Conservation (phyloP, 1,140 invertebrate species). For the Lamellibrachia luymesi region DNA sequence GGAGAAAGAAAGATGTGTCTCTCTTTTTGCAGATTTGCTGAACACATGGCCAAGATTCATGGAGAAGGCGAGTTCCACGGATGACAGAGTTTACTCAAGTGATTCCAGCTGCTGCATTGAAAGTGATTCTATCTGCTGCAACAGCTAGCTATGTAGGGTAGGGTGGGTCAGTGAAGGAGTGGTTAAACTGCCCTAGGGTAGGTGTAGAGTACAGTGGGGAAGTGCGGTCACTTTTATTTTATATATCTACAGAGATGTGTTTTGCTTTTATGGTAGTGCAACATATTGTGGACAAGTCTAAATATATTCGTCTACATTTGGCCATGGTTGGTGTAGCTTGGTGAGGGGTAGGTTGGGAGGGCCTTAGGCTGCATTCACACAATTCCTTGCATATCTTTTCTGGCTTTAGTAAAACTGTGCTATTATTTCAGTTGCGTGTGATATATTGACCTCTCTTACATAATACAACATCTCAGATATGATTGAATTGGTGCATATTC, state of each 20-base stretch:
- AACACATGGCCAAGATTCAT: slow-evolving; percentile 40
- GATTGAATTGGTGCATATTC: background rate
- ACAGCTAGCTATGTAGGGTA: background rate
- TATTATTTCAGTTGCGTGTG: background rate
- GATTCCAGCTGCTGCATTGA: no score
- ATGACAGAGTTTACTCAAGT: background rate
- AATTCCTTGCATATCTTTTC: background rate
- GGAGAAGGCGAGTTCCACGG: slow-evolving; percentile 24
- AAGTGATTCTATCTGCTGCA: no score
- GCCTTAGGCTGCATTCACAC: background rate
- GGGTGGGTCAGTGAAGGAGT: background rate
- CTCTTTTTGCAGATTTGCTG: slow-evolving; percentile 36
- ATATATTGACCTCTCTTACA: no score
- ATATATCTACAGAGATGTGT: slow-evolving; percentile 7
- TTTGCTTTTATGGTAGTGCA: slow-evolving; percentile 11
- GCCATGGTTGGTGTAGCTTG: no score
- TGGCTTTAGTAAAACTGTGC: background rate
- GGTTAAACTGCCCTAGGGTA: background rate
- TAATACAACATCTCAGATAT: no score
- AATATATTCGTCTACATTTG: no score
- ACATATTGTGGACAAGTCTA: background rate
- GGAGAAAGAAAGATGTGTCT: background rate
- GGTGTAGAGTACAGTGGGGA: background rate
- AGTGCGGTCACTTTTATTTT: background rate
- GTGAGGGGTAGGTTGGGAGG: no score